Evolutionary conservation across 2,113 vertebrate genomes (phyloP).

Genomic region (Alexandromys fortis): DNA sequence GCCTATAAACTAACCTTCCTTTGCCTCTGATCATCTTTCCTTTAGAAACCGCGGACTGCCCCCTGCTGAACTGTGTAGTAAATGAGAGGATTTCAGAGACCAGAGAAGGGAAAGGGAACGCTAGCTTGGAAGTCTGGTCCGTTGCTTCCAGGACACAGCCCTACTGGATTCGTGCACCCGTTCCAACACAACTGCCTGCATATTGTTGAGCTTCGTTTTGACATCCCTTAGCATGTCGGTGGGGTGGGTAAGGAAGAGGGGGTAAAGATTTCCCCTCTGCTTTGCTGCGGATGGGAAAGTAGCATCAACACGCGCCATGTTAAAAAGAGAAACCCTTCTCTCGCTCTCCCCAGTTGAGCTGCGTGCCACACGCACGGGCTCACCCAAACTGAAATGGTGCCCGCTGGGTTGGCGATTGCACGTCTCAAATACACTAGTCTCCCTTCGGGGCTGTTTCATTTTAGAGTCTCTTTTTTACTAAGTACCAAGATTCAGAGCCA

Average conservation of each 20-base stretch:
- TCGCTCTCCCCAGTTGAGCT: not conserved
- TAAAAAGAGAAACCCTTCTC: conserved; percentile 16
- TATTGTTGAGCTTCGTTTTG: not conserved
- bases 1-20: not conserved
- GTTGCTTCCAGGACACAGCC: not conserved
- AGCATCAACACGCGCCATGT: not conserved
- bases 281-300: conserved; percentile 6
- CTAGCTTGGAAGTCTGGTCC: not conserved
- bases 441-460: conserved; percentile 52
- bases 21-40: not conserved
- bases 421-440: conserved; percentile 48
- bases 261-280: not conserved
- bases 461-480: conserved; percentile 59
- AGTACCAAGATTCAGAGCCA: conserved; percentile 48
- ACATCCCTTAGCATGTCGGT: not conserved
- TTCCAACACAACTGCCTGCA: not conserved
- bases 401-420: conserved; percentile 32
- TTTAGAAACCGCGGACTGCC: not conserved
- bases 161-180: not conserved
- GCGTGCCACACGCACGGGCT: conserved; percentile 23
- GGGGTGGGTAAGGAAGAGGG: not conserved
- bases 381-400: conserved; percentile 23
- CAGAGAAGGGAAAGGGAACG: not conserved
- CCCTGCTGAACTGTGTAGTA: not conserved
- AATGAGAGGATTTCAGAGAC: conserved; percentile 22